These are phyloP conservation scores for Muscina levida DNA, from an alignment of 2,888 invertebrate genomes.

Conservation along the genomic window DNA sequence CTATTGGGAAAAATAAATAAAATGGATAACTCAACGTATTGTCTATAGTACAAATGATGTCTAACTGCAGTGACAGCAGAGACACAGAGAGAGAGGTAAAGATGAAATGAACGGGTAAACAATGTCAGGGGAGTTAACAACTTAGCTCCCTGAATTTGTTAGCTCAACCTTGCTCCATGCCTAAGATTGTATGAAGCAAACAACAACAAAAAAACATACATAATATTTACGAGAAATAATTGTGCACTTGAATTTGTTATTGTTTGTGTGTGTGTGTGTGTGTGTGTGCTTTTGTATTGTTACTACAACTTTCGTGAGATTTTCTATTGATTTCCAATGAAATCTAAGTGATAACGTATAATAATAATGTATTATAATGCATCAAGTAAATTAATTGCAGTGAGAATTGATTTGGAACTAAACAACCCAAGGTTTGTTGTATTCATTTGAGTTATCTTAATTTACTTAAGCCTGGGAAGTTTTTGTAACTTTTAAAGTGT, in stretches of 20 bases:
- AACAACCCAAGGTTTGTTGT: not conserved
- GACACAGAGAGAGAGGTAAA: not conserved
- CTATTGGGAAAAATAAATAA: slow-evolving; percentile 66
- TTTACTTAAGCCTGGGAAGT: slow-evolving; percentile 1
- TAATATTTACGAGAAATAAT: slow-evolving; percentile 2
- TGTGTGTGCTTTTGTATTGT: too few relatives aligned
- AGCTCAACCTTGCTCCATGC: not conserved
- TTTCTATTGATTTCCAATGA: slow-evolving; percentile 14
- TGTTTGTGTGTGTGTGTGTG: not conserved
- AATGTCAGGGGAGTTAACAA: too few relatives aligned
- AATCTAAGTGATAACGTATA: not conserved
- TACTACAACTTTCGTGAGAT: slow-evolving; percentile 3
- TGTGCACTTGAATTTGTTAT: not conserved
- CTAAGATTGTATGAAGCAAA: too few relatives aligned
- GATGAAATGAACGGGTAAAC: too few relatives aligned
- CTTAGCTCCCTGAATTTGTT: not conserved
- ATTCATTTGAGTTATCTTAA: slow-evolving; percentile 4
- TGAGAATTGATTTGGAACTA: not conserved
- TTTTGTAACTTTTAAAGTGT: slow-evolving; percentile 1
- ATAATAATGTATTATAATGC: not conserved
- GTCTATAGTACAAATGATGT: slow-evolving; percentile 1
- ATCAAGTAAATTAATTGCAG: not conserved
- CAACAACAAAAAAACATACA: too few relatives aligned
- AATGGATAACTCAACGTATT: slow-evolving; percentile 19
- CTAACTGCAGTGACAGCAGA: not conserved